Evolutionary conservation across 2,888 invertebrate genomes (phyloP).

Genomic region (Drosophila falleni): DNA sequence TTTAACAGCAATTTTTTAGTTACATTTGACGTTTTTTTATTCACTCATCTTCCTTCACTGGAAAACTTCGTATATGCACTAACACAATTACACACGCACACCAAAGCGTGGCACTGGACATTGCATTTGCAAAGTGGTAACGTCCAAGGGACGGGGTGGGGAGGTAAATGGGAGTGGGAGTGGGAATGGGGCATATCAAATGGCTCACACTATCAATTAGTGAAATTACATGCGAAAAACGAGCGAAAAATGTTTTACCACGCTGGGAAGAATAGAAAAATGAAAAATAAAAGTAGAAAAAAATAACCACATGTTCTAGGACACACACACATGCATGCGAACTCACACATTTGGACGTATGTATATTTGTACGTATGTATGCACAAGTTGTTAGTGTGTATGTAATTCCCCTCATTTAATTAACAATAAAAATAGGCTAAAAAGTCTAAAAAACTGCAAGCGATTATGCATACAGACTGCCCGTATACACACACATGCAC

Average conservation of each 20-base stretch:
- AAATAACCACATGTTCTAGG: conserved; percentile 6
- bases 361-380: conserved; percentile 1
- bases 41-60: conserved; percentile 40
- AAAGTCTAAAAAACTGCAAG: conserved; percentile 82
- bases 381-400: conserved; percentile 36
- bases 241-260: conserved; percentile 68
- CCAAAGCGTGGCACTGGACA: conserved; percentile 41
- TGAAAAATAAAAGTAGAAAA: conserved; percentile 30
- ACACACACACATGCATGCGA: conserved; percentile 31
- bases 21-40: conserved; percentile 56
- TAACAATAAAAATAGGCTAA: conserved; percentile 84
- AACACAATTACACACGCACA: conserved; percentile 74
- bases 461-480: conserved; percentile 66
- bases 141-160: background rate
- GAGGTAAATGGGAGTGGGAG: background rate
- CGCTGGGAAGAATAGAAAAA: conserved; percentile 63
- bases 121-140: conserved; percentile 13
- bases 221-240: conserved; percentile 76
- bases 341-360: background rate
- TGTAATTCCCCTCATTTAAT: conserved; percentile 82
- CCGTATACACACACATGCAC: conserved; percentile 56
- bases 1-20: conserved; percentile 68
- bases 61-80: conserved; percentile 53
- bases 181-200: conserved; percentile 27
- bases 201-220: conserved; percentile 80